Percentiles rank a stretch among this genome's conserved stretches.
These are phyloP conservation scores for Oncopodura yosiiana DNA, from an alignment of 1,140 invertebrate genomes.

Conservation along the genomic window DNA sequence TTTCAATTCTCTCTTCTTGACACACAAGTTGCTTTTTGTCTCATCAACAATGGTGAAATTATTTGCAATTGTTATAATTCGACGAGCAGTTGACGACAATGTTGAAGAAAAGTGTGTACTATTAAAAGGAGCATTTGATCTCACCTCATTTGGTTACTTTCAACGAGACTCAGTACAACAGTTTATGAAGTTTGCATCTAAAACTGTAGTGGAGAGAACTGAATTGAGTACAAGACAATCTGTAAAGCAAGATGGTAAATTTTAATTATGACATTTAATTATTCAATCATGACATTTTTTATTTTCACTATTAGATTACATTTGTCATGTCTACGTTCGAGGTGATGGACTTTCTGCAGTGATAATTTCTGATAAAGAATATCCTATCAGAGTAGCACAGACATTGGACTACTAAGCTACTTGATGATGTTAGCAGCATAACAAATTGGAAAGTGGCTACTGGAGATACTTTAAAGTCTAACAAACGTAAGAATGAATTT, in stretches of 20 bases:
- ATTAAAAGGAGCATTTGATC: conserved; percentile 74
- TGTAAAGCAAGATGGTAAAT: conserved; percentile 67
- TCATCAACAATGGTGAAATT: conserved; percentile 88
- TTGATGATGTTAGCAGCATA: conserved; percentile 78
- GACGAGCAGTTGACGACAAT: conserved; percentile 52
- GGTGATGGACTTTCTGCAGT: conserved; percentile 82
- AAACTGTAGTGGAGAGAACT: conserved; percentile 88
- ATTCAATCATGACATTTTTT: background rate
- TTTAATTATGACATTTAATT: background rate
- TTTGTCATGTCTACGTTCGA: conserved; percentile 91
- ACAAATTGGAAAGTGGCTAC: conserved; percentile 59
- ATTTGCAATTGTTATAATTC: conserved; percentile 72
- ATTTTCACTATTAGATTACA: conserved; percentile 63
- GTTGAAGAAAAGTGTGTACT: conserved; percentile 55
- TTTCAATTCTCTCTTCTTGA: too few relatives aligned
- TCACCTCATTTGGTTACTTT: conserved; percentile 90
- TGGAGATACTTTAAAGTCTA: conserved; percentile 48
- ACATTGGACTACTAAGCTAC: conserved; percentile 82
- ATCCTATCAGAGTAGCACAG: conserved; percentile 87
- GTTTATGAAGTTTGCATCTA: conserved; percentile 91
- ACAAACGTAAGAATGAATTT: background rate
- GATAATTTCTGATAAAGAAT: conserved; percentile 92
- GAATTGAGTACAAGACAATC: conserved; percentile 69
- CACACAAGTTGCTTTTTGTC: too few relatives aligned
- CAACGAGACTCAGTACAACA: conserved; percentile 82